Percentiles rank a stretch among this genome's conserved stretches.
Evolutionary conservation across 2,113 vertebrate species (phyloP).

Genomic region (Balaenoptera acutorostrata): DNA sequence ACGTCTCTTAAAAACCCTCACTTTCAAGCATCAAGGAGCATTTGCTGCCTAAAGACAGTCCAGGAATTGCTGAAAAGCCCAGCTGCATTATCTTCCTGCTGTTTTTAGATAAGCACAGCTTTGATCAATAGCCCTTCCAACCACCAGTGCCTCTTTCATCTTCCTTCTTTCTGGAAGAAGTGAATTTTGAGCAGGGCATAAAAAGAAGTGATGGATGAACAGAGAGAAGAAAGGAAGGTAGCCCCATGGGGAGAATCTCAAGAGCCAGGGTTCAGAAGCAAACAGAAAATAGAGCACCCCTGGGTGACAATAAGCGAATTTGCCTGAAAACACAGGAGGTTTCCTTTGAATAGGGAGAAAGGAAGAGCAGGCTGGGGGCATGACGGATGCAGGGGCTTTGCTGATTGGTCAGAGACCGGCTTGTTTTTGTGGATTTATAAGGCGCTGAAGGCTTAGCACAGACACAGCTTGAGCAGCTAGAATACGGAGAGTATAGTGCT

Average conservation of each 20-base stretch:
- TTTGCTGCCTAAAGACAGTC: accelerated
- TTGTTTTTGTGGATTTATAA: neutral
- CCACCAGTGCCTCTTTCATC: neutral
- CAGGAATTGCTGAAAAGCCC: neutral
- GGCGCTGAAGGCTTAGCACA: neutral
- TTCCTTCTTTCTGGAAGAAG: neutral
- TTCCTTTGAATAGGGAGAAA: accelerated
- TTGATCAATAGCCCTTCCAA: neutral
- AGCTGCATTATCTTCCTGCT: neutral
- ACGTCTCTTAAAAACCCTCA: neutral
- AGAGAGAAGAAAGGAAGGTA: neutral
- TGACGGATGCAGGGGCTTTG: neutral
- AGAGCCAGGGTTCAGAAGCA: neutral
- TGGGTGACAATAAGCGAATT: neutral
- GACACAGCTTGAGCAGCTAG: neutral
- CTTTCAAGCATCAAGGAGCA: neutral
- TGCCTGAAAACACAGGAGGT: neutral
- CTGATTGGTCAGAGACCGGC: neutral
- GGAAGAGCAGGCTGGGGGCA: too few species aligned
- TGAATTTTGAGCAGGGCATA: constrained; percentile 1
- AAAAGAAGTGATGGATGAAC: neutral
- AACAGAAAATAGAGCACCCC: neutral
- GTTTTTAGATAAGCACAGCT: neutral
- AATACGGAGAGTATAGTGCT: neutral
- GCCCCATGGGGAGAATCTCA: neutral